Base-by-base conservation (phyloP, 2,888 invertebrate genomes). In the Endotricha flammealis region DNA sequence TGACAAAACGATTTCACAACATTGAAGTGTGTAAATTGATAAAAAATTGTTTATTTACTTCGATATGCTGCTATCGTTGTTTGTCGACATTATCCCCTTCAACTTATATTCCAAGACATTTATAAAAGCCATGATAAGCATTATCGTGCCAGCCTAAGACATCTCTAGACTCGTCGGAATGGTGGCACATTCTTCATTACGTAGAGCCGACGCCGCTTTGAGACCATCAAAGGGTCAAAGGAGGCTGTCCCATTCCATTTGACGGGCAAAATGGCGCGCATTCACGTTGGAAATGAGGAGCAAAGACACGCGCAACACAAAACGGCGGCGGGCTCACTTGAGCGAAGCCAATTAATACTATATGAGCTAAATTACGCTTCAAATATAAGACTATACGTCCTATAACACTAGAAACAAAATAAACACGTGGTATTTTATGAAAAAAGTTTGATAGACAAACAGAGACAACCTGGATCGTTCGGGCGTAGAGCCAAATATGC, bases 251-350 rank as follows among this genome's bases (percentile, higher is more conserved):
- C 57, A 58, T 65, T 64, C 60, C 63, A 65, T 73, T 71, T 65
- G 63, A 66, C 61, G 53, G 55, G 50, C 64, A 64, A 73, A 78
- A 81, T 68, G 60, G 61, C 56, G 64, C 61, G 66, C 62, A 76
- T 85, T 82, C 80, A 83, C 44, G 58, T 53, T 64, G 61, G 57
- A 78, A 77, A 83, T 81, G 82, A 78, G 73, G 67, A 68, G 50
- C 65, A 56, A 53, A 46, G 47, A 34, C 31, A 39, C 50, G 41
- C 39, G 44, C 34, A 30, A 37, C 48, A 33, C 38, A 38, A 36
- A 44, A 29, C 29, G 35, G 1, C 17, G 22, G 20, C 22, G 29
- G n/a, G n/a, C n/a, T n/a, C n/a, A n/a, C n/a, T n/a, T n/a, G n/a
- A 29, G 23, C 22, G 22, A 7, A 22, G 28, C 20, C 32, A 35